A percentile compares a stretch with the other conserved stretches of the same genome.
Evolutionary conservation across 2,113 vertebrate species (phyloP).

Genomic region (Clupea harengus): DNA sequence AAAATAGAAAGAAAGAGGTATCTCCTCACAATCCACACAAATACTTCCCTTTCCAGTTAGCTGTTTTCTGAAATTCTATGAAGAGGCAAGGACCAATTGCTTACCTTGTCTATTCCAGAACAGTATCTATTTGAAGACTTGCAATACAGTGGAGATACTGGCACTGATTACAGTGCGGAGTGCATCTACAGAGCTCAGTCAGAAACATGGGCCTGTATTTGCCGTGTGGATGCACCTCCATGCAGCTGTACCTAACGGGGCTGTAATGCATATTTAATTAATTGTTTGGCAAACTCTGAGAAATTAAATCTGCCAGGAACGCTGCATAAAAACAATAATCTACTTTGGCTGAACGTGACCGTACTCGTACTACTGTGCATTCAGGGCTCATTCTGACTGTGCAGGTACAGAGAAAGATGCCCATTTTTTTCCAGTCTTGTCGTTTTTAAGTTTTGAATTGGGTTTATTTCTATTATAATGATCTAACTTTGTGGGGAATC

Average conservation of each 20-base stretch:
- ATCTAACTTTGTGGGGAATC: neutral
- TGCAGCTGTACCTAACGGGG: constrained; percentile 44
- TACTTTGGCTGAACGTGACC: neutral
- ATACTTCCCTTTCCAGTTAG: neutral
- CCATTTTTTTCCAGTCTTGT: neutral
- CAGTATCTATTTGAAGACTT: neutral
- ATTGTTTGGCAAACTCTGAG: constrained; percentile 49
- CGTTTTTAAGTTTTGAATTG: neutral
- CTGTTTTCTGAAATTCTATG: neutral
- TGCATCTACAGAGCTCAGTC: neutral
- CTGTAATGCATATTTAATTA: constrained; percentile 45
- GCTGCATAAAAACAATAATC: constrained; percentile 29
- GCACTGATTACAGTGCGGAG: constrained; percentile 14
- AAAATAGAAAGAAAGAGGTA: neutral
- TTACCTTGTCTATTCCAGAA: neutral
- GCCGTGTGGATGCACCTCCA: constrained; percentile 32
- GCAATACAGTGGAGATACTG: neutral
- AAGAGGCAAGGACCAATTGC: too few relatives aligned
- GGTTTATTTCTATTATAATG: neutral
- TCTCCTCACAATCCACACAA: neutral
- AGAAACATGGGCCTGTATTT: constrained; percentile 33
- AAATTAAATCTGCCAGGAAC: constrained; percentile 36
- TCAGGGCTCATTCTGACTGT: neutral
- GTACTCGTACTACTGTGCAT: neutral
- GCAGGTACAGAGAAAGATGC: neutral